Base-by-base conservation (phyloP, 2,113 vertebrate genomes). In the Morone chrysops region DNA sequence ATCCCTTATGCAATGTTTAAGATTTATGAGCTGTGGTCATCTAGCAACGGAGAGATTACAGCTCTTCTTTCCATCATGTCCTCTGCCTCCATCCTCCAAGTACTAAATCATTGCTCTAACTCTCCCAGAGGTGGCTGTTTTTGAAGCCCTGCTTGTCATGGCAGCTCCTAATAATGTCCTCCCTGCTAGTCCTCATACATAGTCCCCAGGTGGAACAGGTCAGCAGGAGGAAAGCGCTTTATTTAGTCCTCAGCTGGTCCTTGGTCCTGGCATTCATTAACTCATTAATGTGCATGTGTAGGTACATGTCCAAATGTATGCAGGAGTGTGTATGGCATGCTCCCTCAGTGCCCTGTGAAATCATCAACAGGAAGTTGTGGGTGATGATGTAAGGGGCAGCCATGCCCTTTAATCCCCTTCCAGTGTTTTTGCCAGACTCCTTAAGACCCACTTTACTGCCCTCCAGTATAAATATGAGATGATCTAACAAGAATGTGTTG, bases 401-500 rank as follows among this genome's bases (percentile, higher is more conserved):
- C 2, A 1, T 86, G 40, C 14, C 71, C 73, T 89, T 89, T 68
- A 76, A 81, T 78, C 62, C 22, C 45, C 79, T 47, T 83, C 53
- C 70, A 80, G 45, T 71, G 71, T 80, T 80, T 82, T 74, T 82
- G 45, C 85, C 82, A 84, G 43, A 20, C 57, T 84, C 18, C 78
- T 88, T 66, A 78, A 87, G 83, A 78, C 70, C 77, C 72, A 68
- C 80, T 90, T 84, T 73, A 62, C 73, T 82, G 80, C 81, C 89
- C 67, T 89, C 48, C 78, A 86, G 83, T 57, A 73, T 85, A 91
- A 92, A 92, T 86, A 90, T 92, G 86, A 93, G 79, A 87, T 53
- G 72, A 90, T 90, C 76, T 67, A 67, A 75, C 70, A 92, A 72
- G 88, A 94, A 92, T 93, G 88, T 83, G 90, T 92, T 86, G 75